Conservation (phyloP, 2,888 invertebrate species). For the Ectobius pallidus region DNA sequence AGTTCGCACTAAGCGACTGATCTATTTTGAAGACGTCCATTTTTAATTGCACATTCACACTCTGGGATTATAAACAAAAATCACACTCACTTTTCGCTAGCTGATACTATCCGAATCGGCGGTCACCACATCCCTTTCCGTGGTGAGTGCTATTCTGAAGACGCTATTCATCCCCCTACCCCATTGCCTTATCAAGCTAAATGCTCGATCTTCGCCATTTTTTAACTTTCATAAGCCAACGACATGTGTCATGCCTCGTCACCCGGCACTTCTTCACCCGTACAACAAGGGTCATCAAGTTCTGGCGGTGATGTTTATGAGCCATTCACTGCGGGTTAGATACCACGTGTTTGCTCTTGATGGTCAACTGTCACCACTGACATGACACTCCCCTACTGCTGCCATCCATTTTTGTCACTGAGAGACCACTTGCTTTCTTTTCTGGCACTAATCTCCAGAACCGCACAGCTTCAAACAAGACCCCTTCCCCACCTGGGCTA, state of each 20-base stretch:
- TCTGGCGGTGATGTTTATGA: neutral
- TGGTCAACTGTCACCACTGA: neutral
- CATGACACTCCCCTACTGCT: neutral
- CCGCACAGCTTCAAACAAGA: too few species aligned
- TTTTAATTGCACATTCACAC: neutral
- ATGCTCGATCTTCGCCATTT: neutral
- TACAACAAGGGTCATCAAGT: neutral
- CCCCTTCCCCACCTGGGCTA: neutral
- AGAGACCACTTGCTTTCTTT: too few species aligned
- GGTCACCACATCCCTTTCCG: neutral
- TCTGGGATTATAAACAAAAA: neutral
- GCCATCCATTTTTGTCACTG: neutral
- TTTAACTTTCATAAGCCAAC: neutral
- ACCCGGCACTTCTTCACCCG: neutral
- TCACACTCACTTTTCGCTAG: neutral
- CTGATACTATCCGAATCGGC: neutral
- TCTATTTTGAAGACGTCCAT: conserved; percentile 79
- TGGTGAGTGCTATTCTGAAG: neutral
- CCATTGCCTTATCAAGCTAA: conserved; percentile 5
- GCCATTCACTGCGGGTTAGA: conserved; percentile 3
- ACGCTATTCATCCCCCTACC: neutral
- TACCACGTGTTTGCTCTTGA: neutral
- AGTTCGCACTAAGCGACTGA: conserved; percentile 67
- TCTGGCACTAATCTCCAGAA: too few species aligned
- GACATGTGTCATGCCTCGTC: conserved; percentile 8